phyloP scores from a whole-genome alignment of 2,888 invertebrate species.

The Zonitis immaculata region DNA sequence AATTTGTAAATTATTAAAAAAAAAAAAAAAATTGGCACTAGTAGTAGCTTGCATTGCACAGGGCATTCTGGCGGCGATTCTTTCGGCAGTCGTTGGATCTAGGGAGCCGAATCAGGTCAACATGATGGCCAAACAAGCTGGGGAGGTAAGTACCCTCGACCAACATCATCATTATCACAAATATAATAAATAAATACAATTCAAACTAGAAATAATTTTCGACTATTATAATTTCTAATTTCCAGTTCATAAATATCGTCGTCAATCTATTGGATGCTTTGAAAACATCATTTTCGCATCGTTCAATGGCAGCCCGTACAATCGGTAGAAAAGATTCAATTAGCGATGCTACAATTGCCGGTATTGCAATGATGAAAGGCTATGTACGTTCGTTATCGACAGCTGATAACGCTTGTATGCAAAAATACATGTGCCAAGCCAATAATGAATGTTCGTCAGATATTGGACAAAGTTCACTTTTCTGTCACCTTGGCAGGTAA shows the following conservation, averaged over 20 bases:
- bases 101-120: constrained; percentile 89
- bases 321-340: constrained; percentile 84
- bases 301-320: constrained; percentile 78
- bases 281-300: constrained; percentile 89
- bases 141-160: constrained; percentile 91
- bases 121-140: constrained; percentile 91
- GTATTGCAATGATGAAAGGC: constrained; percentile 84
- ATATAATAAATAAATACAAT: too few relatives aligned
- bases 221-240: constrained; percentile 7
- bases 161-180: neutral
- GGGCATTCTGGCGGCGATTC: constrained; percentile 89
- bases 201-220: too few relatives aligned
- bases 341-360: constrained; percentile 83
- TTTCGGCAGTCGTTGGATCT: constrained; percentile 85
- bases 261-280: constrained; percentile 86
- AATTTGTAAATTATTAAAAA: constrained; percentile 31
- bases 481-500: constrained; percentile 92
- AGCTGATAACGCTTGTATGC: constrained; percentile 75
- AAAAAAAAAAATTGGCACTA: constrained; percentile 31
- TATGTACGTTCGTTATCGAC: constrained; percentile 77
- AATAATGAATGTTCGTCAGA: constrained; percentile 81
- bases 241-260: constrained; percentile 87
- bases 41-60: constrained; percentile 57
- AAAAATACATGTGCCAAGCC: constrained; percentile 86
- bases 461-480: constrained; percentile 75